These are phyloP conservation scores for Marmota monax DNA, from an alignment of 2,113 vertebrate genomes.

Conservation along the genomic window DNA sequence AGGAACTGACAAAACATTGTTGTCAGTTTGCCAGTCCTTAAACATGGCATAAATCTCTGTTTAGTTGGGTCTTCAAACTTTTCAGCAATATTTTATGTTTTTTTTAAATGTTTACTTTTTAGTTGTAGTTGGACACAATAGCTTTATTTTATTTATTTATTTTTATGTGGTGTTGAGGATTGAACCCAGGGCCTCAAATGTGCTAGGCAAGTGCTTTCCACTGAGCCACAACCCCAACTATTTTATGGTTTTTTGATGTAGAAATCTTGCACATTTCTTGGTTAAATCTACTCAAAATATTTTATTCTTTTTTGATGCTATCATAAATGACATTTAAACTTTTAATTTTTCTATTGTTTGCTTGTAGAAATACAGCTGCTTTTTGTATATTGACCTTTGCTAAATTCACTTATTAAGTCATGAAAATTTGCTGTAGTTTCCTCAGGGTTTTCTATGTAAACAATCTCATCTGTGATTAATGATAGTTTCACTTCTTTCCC, in stretches of 20 bases:
- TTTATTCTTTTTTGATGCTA: conserved; percentile 11
- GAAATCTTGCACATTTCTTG: background rate
- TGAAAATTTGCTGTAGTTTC: background rate
- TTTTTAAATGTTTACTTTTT: no score
- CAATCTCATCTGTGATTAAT: background rate
- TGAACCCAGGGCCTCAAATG: no score
- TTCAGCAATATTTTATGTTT: background rate
- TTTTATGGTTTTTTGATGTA: background rate
- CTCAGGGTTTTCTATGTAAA: background rate
- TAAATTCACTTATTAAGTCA: conserved; percentile 29
- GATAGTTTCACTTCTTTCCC: conserved; percentile 5
- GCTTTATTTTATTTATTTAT: no score
- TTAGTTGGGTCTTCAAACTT: conserved; percentile 5
- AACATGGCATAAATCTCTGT: background rate
- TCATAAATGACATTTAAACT: background rate
- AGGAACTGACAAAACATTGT: background rate
- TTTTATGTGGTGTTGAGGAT: no score
- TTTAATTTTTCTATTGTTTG: conserved; percentile 29
- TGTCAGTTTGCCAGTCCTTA: background rate
- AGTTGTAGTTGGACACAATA: no score
- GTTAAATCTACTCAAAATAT: conserved; percentile 21
- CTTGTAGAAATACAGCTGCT: background rate
- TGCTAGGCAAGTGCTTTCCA: no score
- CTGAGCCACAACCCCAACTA: no score
- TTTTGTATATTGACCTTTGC: conserved; percentile 4